phyloP scores from a whole-genome alignment of 2,888 invertebrate genomes.

The Stomorhina lunata region DNA sequence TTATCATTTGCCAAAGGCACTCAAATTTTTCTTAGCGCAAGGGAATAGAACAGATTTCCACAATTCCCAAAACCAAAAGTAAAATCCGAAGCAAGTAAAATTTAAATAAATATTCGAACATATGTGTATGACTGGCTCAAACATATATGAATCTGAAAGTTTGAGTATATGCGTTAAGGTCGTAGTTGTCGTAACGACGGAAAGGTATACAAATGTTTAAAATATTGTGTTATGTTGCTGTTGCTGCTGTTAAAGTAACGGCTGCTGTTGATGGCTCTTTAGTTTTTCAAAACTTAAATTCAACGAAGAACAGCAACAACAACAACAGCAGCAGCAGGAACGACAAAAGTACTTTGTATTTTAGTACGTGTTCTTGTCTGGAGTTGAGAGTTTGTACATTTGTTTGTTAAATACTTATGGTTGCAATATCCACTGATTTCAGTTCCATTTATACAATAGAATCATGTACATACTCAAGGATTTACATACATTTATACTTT shows the following conservation, averaged over 20 bases:
- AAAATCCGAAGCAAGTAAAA: neutral
- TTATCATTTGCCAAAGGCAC: conserved; percentile 28
- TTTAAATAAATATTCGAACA: neutral
- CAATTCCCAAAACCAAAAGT: neutral
- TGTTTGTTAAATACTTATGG: conserved; percentile 52
- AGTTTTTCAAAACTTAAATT: conserved; percentile 51
- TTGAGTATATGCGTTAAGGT: conserved; percentile 15
- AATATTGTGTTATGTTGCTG: conserved; percentile 42
- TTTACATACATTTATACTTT: neutral
- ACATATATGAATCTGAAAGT: neutral
- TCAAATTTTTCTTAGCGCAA: conserved; percentile 3
- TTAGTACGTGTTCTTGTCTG: conserved; percentile 18
- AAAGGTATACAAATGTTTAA: conserved; percentile 53
- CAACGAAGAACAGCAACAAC: conserved; percentile 18
- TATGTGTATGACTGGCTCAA: neutral
- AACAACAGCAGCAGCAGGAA: conserved; percentile 63
- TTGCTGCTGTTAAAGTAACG: conserved; percentile 41
- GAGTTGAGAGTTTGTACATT: conserved; percentile 24
- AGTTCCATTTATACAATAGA: conserved; percentile 20
- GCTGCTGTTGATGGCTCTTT: conserved; percentile 63
- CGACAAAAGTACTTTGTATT: conserved; percentile 22
- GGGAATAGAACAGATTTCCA: neutral
- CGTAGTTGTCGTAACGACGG: conserved; percentile 37
- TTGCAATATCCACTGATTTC: conserved; percentile 70
- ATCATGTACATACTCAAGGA: neutral